A percentile compares a stretch with the other conserved stretches of the same genome.
phyloP scores from a whole-genome alignment of 92 coral and sea anemone genomes.

The Nematostella vectensis region DNA sequence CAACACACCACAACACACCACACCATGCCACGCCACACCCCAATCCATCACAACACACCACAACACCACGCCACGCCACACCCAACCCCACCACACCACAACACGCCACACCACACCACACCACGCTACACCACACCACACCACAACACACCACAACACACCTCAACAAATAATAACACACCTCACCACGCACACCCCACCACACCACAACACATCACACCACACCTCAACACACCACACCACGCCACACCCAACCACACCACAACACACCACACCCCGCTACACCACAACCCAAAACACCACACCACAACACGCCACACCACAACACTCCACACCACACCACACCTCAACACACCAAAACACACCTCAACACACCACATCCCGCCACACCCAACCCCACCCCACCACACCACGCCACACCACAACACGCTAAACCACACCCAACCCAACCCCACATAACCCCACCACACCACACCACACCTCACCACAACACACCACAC shows the following conservation, averaged over 20 bases:
- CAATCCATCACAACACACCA: too few relatives aligned
- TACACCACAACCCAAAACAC: neutral
- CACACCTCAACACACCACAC: slow-evolving; percentile 8
- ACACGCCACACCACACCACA: neutral
- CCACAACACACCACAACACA: slow-evolving; percentile 2
- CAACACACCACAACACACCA: too few relatives aligned
- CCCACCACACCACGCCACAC: too few relatives aligned
- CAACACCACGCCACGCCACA: neutral
- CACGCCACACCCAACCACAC: too few relatives aligned
- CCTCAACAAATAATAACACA: slow-evolving; percentile 1
- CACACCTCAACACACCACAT: slow-evolving; percentile 3
- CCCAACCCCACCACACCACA: too few relatives aligned
- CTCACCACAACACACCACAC: slow-evolving; percentile 8
- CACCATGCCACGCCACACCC: too few relatives aligned
- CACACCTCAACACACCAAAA: slow-evolving; percentile 4
- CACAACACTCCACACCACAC: slow-evolving; percentile 9
- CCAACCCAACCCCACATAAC: neutral
- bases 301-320: slow-evolving; percentile 13
- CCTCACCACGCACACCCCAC: slow-evolving; percentile 5
- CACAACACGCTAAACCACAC: slow-evolving; percentile 4
- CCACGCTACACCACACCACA: neutral
- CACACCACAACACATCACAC: slow-evolving; percentile 7
- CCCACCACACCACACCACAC: slow-evolving; percentile 5
- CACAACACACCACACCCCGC: slow-evolving; percentile 9
- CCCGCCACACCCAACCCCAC: too few relatives aligned